Conservation (phyloP, 2,888 invertebrate species). For the Rambutsinella grinnellia region DNA sequence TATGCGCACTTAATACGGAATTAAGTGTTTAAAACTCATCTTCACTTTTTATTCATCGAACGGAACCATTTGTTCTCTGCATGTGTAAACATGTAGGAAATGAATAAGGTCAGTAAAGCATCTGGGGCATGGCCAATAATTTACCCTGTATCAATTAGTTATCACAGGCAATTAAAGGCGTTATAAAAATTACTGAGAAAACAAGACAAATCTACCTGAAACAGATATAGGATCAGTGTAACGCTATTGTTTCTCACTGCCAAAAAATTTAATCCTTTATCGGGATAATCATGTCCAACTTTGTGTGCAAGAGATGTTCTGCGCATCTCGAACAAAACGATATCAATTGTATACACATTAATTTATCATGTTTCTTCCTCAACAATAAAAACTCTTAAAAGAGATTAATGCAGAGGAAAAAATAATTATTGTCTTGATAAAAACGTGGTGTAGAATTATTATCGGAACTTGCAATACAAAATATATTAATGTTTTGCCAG, state of each 20-base stretch:
- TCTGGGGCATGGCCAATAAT: slow-evolving; percentile 22
- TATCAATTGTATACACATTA: no score
- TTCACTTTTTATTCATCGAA: no score
- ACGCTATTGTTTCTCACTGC: no score
- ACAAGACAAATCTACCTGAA: background rate
- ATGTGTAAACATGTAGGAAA: slow-evolving; percentile 37
- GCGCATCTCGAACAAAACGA: no score
- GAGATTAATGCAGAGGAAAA: no score
- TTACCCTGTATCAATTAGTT: background rate
- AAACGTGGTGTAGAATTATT: slow-evolving; percentile 9
- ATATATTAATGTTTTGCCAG: background rate
- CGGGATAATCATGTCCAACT: background rate
- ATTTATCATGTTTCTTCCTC: no score
- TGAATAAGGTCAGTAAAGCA: slow-evolving; percentile 43
- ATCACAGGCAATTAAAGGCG: background rate
- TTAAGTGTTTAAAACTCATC: no score
- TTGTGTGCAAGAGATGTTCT: background rate
- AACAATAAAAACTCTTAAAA: no score
- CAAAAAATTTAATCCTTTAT: background rate
- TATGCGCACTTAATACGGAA: background rate
- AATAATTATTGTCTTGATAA: slow-evolving; percentile 18
- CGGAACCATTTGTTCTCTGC: no score
- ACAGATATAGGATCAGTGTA: background rate
- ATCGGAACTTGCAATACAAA: background rate
- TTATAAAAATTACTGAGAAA: background rate